Conservation (phyloP, 2,888 invertebrate genomes). For the Cryptosula pallasiana region DNA sequence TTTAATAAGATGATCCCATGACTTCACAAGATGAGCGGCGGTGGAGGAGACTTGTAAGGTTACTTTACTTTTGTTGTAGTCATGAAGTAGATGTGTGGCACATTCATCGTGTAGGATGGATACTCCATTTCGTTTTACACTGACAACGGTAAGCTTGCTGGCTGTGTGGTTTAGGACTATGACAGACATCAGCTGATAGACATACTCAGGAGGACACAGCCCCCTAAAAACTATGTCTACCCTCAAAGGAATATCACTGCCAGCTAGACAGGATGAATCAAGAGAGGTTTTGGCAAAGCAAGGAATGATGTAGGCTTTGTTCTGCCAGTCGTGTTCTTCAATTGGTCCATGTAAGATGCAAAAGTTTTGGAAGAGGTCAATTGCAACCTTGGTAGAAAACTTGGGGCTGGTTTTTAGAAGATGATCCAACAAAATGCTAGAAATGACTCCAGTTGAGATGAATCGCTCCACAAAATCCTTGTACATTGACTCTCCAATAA, state of each 20-base stretch:
- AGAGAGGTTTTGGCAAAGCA: background rate
- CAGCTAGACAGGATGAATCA: background rate
- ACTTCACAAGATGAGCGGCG: background rate
- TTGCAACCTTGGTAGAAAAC: no score
- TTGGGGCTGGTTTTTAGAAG: no score
- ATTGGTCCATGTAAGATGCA: background rate
- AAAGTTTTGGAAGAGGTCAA: background rate
- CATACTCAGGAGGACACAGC: background rate
- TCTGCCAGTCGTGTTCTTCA: background rate
- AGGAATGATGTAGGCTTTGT: background rate
- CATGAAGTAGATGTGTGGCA: background rate
- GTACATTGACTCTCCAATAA: no score
- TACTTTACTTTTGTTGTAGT: background rate
- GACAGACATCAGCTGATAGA: background rate
- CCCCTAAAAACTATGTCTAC: background rate
- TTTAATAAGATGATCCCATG: background rate
- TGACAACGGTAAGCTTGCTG: background rate
- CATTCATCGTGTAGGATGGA: background rate
- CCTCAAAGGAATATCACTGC: background rate
- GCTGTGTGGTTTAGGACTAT: background rate
- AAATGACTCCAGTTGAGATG: no score
- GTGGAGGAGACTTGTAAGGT: background rate
- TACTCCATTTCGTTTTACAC: background rate
- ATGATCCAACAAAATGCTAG: no score
- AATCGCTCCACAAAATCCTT: no score